Conservation (phyloP, 2,113 vertebrate species). For the Equus przewalskii region DNA sequence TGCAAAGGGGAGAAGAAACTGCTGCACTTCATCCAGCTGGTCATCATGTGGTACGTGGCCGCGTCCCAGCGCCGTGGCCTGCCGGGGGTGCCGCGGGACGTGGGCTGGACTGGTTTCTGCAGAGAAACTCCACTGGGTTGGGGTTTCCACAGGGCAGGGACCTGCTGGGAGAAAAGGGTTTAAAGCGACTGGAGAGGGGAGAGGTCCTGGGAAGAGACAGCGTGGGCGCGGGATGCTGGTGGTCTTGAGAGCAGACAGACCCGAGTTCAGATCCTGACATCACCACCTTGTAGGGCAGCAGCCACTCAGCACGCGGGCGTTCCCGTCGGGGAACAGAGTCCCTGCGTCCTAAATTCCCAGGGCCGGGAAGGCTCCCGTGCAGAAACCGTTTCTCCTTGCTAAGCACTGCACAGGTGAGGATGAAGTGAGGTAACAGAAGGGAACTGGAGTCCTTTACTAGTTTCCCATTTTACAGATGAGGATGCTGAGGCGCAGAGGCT, state of each 20-base stretch:
- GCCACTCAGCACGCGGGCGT: fast-evolving
- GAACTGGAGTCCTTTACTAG: not conserved
- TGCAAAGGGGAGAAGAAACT: conserved; percentile 88
- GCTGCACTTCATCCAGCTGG: conserved; percentile 89
- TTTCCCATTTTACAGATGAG: not conserved
- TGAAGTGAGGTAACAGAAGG: not conserved
- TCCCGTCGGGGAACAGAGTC: not conserved
- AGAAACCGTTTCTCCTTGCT: too few relatives aligned
- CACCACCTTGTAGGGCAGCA: not conserved
- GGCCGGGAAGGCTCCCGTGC: not conserved
- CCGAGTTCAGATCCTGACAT: not conserved
- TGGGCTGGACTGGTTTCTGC: not conserved
- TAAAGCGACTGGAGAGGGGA: not conserved
- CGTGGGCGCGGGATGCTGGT: too few relatives aligned
- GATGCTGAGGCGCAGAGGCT: not conserved
- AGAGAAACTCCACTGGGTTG: not conserved
- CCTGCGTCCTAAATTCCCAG: not conserved
- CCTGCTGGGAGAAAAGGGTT: not conserved
- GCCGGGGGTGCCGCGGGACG: fast-evolving
- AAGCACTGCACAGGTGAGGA: not conserved
- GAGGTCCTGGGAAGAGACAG: not conserved
- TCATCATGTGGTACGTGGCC: conserved; percentile 85
- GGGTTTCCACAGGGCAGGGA: not conserved
- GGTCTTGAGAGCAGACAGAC: not conserved
- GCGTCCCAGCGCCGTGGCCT: fast-evolving